Evolutionary conservation across 2,888 invertebrate species (phyloP).

Genomic region (Lepeophtheirus nordmannii): DNA sequence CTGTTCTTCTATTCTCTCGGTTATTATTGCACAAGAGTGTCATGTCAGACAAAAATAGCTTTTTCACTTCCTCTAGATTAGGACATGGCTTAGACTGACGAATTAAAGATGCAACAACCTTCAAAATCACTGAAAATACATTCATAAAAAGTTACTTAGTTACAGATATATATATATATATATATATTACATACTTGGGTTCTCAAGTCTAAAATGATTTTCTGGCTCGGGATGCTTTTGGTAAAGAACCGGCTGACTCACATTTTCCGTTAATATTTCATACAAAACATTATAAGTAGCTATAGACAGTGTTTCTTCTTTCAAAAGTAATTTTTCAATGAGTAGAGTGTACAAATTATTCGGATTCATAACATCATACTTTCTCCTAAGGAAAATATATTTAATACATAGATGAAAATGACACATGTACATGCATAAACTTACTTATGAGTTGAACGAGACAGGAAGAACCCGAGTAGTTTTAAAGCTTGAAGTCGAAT

Average conservation of each 20-base stretch:
- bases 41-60: constrained; percentile 92
- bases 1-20: constrained; percentile 86
- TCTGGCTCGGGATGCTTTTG: constrained; percentile 89
- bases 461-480: constrained; percentile 89
- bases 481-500: constrained; percentile 91
- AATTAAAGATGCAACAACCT: constrained; percentile 92
- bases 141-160: not conserved
- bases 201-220: constrained; percentile 81
- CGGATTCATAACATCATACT: constrained; percentile 93
- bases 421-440: constrained; percentile 29
- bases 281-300: constrained; percentile 96
- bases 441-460: constrained; percentile 93
- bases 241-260: constrained; percentile 83
- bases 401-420: not conserved
- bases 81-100: constrained; percentile 89
- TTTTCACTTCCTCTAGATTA: constrained; percentile 78
- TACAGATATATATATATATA: not conserved
- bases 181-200: constrained; percentile 58
- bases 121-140: constrained; percentile 67
- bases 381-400: constrained; percentile 22
- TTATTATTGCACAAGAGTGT: constrained; percentile 93
- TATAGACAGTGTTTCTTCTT: constrained; percentile 74
- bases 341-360: constrained; percentile 93
- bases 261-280: constrained; percentile 94
- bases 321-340: constrained; percentile 73